These are phyloP conservation scores for Drosophila paracracens DNA, from an alignment of 2,888 invertebrate genomes.

Conservation along the genomic window DNA sequence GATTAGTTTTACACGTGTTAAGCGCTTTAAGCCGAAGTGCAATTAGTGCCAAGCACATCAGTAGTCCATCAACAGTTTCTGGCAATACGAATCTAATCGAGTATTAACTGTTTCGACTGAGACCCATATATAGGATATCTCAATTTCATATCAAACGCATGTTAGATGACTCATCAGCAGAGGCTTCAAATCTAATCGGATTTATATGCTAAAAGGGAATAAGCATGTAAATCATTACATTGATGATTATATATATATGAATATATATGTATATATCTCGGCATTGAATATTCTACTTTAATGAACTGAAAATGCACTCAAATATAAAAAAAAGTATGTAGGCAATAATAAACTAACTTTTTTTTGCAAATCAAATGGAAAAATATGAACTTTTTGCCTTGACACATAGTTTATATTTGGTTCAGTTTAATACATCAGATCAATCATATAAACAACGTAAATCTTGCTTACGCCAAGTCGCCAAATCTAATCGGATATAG, in stretches of 20 bases:
- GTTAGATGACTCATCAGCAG: conserved; percentile 12
- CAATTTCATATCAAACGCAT: conserved; percentile 1
- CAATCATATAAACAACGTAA: background rate
- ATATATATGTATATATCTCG: background rate
- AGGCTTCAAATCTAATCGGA: background rate
- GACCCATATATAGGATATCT: background rate
- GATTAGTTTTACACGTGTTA: conserved; percentile 37
- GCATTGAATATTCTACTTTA: background rate
- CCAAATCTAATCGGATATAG: conserved; percentile 35
- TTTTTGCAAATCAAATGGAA: background rate
- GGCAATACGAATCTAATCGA: conserved; percentile 23
- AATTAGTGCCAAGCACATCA: conserved; percentile 30
- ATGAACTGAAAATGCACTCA: background rate
- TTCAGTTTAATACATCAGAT: background rate
- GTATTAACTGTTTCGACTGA: background rate
- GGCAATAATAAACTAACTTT: background rate
- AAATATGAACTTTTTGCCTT: background rate
- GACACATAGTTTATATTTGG: background rate
- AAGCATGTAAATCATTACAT: background rate
- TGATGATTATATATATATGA: background rate
- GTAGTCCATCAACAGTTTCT: background rate
- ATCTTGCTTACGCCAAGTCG: background rate
- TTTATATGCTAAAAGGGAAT: background rate
- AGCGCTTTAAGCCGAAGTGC: conserved; percentile 1
- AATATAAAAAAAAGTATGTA: background rate